A percentile compares a stretch with the other conserved stretches of the same genome.
Conservation (phyloP, 2,797 vertebrate species). For the Okamejei kenojei region DNA sequence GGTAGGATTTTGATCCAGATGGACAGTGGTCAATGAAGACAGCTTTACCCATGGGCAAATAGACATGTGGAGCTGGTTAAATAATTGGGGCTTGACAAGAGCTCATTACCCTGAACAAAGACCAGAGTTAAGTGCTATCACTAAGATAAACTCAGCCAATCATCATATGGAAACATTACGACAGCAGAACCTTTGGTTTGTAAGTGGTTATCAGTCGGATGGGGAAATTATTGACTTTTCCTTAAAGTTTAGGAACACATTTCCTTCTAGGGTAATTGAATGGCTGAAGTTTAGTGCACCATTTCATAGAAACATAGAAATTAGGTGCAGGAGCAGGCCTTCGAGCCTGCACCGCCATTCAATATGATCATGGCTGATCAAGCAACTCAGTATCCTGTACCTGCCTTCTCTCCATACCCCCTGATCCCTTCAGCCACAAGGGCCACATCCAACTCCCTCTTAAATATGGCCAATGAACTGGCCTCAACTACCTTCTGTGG, state of each 20-base stretch:
- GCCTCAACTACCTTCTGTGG: too few species aligned
- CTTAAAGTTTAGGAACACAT: neutral
- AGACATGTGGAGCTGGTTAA: neutral
- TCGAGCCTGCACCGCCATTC: too few species aligned
- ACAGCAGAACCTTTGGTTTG: constrained; percentile 2
- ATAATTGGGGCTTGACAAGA: neutral
- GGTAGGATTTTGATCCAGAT: neutral
- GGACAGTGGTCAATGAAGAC: neutral
- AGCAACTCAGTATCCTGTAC: too few species aligned
- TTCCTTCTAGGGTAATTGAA: constrained; percentile 19
- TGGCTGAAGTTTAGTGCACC: neutral
- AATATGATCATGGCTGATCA: too few species aligned
- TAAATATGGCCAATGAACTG: too few species aligned
- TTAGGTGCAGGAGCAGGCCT: too few species aligned
- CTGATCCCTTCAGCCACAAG: too few species aligned
- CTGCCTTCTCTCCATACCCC: too few species aligned
- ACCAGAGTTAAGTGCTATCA: neutral
- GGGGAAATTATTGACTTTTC: neutral
- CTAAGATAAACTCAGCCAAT: neutral
- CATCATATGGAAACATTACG: neutral
- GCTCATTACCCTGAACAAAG: neutral
- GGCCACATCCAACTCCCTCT: too few species aligned
- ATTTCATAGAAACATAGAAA: too few species aligned
- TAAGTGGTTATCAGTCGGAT: neutral
- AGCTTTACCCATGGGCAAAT: neutral